Evolutionary conservation across 2,797 vertebrate species (phyloP), one percentile per base, ranked within the genome.

Genomic region (Melanotaenia trifasciata): DNA sequence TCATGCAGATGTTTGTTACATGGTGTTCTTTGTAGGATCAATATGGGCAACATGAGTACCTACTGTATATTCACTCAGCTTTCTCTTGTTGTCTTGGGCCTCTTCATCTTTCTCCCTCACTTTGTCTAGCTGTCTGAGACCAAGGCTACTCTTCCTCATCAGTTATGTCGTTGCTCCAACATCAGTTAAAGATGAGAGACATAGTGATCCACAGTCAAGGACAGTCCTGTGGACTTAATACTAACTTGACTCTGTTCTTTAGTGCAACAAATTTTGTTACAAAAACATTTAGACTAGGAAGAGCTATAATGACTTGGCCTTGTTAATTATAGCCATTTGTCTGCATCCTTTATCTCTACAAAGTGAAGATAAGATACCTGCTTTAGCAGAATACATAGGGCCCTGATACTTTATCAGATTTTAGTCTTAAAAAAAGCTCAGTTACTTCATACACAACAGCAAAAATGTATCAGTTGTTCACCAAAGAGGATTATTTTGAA

Each of bases 1-100:
- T 67, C 35, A 10, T 33, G 54, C 54, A 33, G 65, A 58, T 68
- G 69, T 76, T 57, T 36, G 45, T 83, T 79, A 61, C 54, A 45
- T 30, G 0, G 38, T 30, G 26, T 76, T 5, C 0, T 78, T 84
- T 87, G 87, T 83, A 78, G 22, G 63, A 85, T 84, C 80, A 26
- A 86, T 91, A 77, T 30, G 67, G 76, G 78, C 69, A 85, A 86
- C 72, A 73, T 35, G 82, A 89, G 83, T 32, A 32, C 28, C 32
- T 67, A 26, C 30, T 47, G 13, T 30, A 47, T 24, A 57, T 45
- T 51, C 43, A 67, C 74, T 61, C 35, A 57, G 58, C 70, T 78
- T 68, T 70, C 57, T 64, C 45, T 67, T 38, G 50, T 65, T 78
- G 71, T 59, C 30, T 77, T 56, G 2, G 6, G 64, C 71, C 3